Evolutionary conservation across 2,888 invertebrate genomes (phyloP).

Genomic region (Fragum fragum): DNA sequence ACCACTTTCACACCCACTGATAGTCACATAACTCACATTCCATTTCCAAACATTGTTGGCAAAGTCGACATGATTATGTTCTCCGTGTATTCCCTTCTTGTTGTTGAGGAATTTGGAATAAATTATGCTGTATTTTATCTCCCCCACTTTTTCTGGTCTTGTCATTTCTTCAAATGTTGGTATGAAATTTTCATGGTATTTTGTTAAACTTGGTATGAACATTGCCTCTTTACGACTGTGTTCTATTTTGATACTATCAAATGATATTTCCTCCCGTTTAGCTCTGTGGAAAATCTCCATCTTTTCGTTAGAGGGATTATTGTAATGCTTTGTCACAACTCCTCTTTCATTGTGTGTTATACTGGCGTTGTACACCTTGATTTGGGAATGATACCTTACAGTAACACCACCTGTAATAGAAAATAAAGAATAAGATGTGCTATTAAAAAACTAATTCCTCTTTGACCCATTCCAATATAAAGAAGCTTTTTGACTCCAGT

Average conservation of each 20-base stretch:
- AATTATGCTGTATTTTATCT: constrained; percentile 92
- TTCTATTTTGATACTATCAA: constrained; percentile 76
- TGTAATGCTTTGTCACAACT: constrained; percentile 85
- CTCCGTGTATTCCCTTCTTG: constrained; percentile 93
- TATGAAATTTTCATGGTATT: constrained; percentile 85
- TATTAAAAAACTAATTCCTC: too few species aligned
- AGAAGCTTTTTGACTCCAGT: too few species aligned
- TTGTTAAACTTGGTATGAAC: constrained; percentile 85
- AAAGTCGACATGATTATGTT: constrained; percentile 96
- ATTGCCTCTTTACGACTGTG: constrained; percentile 82
- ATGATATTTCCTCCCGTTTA: constrained; percentile 79
- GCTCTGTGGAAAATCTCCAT: constrained; percentile 84
- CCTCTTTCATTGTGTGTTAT: constrained; percentile 81
- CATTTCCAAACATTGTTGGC: constrained; percentile 99
- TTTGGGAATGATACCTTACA: constrained; percentile 57
- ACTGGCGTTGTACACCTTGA: constrained; percentile 76
- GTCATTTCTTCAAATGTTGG: constrained; percentile 85
- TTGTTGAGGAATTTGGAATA: constrained; percentile 95
- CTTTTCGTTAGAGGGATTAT: constrained; percentile 85
- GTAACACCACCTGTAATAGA: constrained; percentile 43
- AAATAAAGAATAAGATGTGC: background rate
- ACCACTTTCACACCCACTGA: constrained; percentile 94
- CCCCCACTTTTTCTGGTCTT: constrained; percentile 92
- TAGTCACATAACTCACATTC: constrained; percentile 94
- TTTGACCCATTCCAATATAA: too few species aligned